A percentile compares a stretch with the other conserved stretches of the same genome.
Conservation (phyloP, 2,797 vertebrate species). For the Pipistrellus pipistrellus region DNA sequence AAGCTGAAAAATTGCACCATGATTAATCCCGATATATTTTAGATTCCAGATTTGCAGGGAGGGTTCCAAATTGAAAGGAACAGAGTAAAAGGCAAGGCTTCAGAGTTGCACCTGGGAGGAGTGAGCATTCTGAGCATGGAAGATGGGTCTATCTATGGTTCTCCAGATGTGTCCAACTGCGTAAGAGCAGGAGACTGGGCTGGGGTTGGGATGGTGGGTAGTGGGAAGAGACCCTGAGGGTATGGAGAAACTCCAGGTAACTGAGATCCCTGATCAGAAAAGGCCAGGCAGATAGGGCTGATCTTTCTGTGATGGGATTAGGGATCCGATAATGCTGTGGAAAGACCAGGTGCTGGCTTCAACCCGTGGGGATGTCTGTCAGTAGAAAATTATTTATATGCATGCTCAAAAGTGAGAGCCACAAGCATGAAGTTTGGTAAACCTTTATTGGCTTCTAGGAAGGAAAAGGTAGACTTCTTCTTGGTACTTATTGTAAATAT, state of each 20-base stretch:
- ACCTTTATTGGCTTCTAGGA: slow-evolving; percentile 21
- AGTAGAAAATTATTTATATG: slow-evolving; percentile 52
- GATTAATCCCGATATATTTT: neutral
- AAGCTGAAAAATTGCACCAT: neutral
- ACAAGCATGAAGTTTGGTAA: neutral
- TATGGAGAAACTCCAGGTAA: neutral
- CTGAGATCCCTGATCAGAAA: neutral
- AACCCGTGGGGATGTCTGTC: neutral
- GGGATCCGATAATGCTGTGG: neutral
- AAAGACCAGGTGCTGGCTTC: neutral
- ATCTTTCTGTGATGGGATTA: slow-evolving; percentile 36
- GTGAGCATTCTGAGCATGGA: neutral
- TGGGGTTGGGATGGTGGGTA: no score
- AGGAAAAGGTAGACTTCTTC: slow-evolving; percentile 25
- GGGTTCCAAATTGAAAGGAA: neutral
- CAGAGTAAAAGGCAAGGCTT: neutral
- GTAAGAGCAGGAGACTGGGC: neutral
- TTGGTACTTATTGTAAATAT: neutral
- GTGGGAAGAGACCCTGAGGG: neutral
- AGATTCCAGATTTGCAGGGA: neutral
- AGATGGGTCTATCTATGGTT: neutral
- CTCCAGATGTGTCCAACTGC: neutral
- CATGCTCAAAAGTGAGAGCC: neutral
- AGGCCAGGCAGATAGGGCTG: neutral
- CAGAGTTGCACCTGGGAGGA: neutral